Evolutionary conservation across 2,113 vertebrate genomes (phyloP), one percentile per base, ranked within the genome.

Genomic region (Oryzias melastigma): DNA sequence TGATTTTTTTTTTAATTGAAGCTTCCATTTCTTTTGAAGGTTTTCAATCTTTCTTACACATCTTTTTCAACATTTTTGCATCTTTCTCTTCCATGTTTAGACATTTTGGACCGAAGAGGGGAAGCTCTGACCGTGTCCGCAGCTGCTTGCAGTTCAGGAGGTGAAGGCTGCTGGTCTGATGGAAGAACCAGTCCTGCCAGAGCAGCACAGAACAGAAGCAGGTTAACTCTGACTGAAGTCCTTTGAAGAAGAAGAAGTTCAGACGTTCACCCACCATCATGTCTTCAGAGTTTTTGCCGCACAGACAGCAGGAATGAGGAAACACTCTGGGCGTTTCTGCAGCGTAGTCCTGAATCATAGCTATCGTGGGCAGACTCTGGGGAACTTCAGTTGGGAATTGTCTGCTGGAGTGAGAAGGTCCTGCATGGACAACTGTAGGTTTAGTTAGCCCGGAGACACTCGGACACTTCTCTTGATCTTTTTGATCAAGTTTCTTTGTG

Each of bases 261-360:
- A 19, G 35, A 12, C 24, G 40, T 67, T 45, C 89, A 96, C 97
- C 97, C 93, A 98, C 97, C 95, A 94, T 93, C 84, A 96, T 92
- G 80, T 91, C 87, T 87, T 85, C 84, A 93, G 94, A 97, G 87
- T 94, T 91, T 94, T 93, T 62, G 92, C 16, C 8, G 7, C 61
- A 63, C 5, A 52, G 40, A 45, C 49, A 53, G 20, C 61, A 63
- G 17, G 42, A 46, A 7, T 63, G 50, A 29, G 61, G 61, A 20
- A 45, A 46, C 7, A 14, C 4, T 13, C 3, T 12, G 0, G 61
- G 50, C 1, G 14, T 46, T 50, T 22, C 24, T 1, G 95, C 94
- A n/a, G 93, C 94, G 87, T 97, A 98, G 93, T 98, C 96, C 20
- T 93, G 93, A 94, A 96, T 95, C 96, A 95, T 96, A 49, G 92